These are phyloP conservation scores for Calidris pygmaea DNA, from an alignment of 2,113 vertebrate species.

Conservation along the genomic window DNA sequence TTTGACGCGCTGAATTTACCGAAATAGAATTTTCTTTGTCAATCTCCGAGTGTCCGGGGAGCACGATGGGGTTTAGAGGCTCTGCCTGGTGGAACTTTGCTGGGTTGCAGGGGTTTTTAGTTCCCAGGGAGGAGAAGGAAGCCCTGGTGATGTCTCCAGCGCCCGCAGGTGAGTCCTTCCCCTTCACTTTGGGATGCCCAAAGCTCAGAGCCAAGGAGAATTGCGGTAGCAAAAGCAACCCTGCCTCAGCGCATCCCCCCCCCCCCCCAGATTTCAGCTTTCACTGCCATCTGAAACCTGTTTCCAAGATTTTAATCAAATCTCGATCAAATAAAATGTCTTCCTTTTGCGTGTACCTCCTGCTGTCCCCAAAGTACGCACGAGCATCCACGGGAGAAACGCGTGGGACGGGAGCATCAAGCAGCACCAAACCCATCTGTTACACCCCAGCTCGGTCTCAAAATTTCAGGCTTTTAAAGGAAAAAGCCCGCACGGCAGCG, in stretches of 20 bases:
- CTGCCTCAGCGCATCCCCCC: fast-evolving
- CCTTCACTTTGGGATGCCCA: not conserved
- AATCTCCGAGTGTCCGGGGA: not conserved
- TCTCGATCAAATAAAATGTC: not conserved
- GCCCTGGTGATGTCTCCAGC: not conserved
- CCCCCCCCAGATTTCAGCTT: not conserved
- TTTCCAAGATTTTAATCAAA: constrained; percentile 39
- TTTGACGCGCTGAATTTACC: not conserved
- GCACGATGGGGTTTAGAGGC: not conserved
- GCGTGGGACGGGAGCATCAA: not conserved
- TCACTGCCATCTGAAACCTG: constrained; percentile 26
- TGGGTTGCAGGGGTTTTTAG: not conserved
- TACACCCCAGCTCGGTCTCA: not conserved
- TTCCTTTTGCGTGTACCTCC: not conserved
- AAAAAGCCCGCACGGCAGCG: not conserved
- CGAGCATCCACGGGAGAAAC: not conserved
- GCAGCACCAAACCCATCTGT: not conserved
- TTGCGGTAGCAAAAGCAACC: not conserved
- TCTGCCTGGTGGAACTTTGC: not conserved
- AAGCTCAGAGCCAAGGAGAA: not conserved
- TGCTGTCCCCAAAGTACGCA: not conserved
- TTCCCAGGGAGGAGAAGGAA: not conserved
- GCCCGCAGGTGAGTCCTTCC: fast-evolving
- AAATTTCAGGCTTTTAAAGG: not conserved
- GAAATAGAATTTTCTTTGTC: not conserved